phyloP scores from a whole-genome alignment of 2,797 vertebrate species.

The Notolabrus celidotus region DNA sequence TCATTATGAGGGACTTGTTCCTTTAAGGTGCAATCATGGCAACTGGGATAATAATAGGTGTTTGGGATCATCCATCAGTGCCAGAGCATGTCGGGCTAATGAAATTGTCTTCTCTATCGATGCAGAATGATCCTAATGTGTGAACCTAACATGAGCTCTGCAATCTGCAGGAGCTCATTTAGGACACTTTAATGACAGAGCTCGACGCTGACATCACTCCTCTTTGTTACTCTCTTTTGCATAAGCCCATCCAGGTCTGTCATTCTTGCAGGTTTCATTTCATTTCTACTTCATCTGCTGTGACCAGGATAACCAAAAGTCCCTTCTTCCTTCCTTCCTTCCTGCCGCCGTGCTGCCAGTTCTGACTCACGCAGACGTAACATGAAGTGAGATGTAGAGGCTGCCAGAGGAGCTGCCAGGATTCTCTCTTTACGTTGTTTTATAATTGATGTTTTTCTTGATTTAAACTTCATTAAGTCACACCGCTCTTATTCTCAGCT shows the following conservation, averaged over 20 bases:
- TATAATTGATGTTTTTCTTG: background rate
- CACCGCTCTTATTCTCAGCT: background rate
- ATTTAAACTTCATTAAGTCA: background rate
- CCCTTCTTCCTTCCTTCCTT: too few relatives aligned
- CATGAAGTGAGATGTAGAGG: background rate
- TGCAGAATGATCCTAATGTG: conserved; percentile 5
- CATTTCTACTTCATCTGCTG: background rate
- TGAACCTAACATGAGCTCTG: conserved; percentile 3
- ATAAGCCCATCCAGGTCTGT: background rate
- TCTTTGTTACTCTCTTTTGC: background rate
- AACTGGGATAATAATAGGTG: background rate
- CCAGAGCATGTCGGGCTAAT: background rate
- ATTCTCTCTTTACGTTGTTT: background rate
- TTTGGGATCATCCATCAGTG: background rate
- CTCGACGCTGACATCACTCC: conserved; percentile 16
- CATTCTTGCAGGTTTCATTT: background rate
- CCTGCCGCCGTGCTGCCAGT: conserved; percentile 3
- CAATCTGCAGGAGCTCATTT: conserved; percentile 6
- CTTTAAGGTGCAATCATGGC: background rate
- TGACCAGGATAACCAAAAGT: conserved; percentile 11
- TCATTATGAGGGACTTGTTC: background rate
- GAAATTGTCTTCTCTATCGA: conserved; percentile 11
- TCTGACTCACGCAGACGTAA: conserved; percentile 12
- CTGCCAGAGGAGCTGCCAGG: background rate
- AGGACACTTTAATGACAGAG: background rate